Evolutionary conservation across 2,797 vertebrate species (phyloP), one percentile per base, ranked within the genome.

Genomic region (Oreochromis grahami): DNA sequence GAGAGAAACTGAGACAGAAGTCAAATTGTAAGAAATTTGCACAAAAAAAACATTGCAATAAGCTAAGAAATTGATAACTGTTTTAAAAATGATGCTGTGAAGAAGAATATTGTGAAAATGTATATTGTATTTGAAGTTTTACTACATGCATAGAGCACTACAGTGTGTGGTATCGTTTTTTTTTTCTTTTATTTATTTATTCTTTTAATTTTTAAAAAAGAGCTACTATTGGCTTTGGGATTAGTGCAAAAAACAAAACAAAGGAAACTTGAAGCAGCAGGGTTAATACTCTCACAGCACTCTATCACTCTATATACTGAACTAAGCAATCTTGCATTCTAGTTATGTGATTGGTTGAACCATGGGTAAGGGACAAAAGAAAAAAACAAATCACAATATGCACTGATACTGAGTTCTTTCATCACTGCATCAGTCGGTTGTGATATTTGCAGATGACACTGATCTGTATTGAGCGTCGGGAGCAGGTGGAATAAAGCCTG

Each of bases 1-100:
- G 48, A 77, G 77, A 79, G 80, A 81, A 58, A 88, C 36, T 24
- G 65, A 85, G 72, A 85, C 24, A 21, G 43, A 36, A 84, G 43
- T 36, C 45, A 77, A 76, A 88, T 14, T 12, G 80, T 70, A 51
- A 41, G 34, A 79, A 38, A 45, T 52, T 36, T 32, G 14, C 36
- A 11, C 21, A 41, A n/a, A 85, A n/a, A 85, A 63, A 78, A 77
- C 76, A 51, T 38, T 76, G 56, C 7, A 65, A 29, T 17, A 50
- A 52, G 58, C 41, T 50, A 10, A 14, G 8, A 77, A 63, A 83
- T 58, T 21, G 68, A 60, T 34, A 5, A 9, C 17, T 14, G 45
- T 68, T 84, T 77, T 29, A 45, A 45, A 70, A 36, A 55, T n/a
- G 8, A 38, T n/a, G 21, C 19, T 45, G 41, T 68, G 52, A 60